These are phyloP conservation scores for Drosophila erecta DNA, from an alignment of 1,140 invertebrate genomes.

Conservation along the genomic window DNA sequence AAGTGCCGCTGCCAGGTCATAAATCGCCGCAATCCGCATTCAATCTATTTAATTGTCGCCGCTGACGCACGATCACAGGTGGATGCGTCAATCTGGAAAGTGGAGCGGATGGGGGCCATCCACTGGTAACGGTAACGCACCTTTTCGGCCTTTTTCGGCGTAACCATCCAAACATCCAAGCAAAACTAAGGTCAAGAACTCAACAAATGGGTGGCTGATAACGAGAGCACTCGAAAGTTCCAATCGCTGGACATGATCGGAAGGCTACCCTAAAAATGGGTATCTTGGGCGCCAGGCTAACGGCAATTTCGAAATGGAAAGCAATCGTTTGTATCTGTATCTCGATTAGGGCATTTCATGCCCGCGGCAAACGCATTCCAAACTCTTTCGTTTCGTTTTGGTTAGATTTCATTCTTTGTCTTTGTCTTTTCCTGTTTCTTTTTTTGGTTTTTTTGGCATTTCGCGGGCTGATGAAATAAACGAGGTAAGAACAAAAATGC, in stretches of 20 bases:
- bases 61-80: slow-evolving; percentile 39
- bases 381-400: slow-evolving; percentile 15
- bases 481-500: neutral
- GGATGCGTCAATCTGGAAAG: slow-evolving; percentile 20
- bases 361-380: slow-evolving; percentile 25
- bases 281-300: neutral
- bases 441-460: slow-evolving; percentile 21
- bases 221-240: neutral
- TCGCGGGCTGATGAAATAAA: slow-evolving; percentile 58
- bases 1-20: slow-evolving; percentile 13
- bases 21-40: slow-evolving; percentile 38
- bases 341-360: neutral
- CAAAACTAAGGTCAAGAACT: too few species aligned
- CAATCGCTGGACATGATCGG: too few species aligned
- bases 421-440: too few species aligned
- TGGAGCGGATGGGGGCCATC: neutral
- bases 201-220: too few species aligned
- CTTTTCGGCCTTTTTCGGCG: too few species aligned
- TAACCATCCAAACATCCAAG: too few species aligned
- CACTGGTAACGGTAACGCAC: slow-evolving; percentile 8
- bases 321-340: slow-evolving; percentile 1
- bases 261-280: neutral
- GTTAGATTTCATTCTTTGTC: too few species aligned
- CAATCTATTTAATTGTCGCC: slow-evolving; percentile 48
- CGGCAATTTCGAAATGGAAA: neutral